These are phyloP conservation scores for Scytalopus superciliaris DNA, from an alignment of 2,113 vertebrate genomes.

Conservation along the genomic window DNA sequence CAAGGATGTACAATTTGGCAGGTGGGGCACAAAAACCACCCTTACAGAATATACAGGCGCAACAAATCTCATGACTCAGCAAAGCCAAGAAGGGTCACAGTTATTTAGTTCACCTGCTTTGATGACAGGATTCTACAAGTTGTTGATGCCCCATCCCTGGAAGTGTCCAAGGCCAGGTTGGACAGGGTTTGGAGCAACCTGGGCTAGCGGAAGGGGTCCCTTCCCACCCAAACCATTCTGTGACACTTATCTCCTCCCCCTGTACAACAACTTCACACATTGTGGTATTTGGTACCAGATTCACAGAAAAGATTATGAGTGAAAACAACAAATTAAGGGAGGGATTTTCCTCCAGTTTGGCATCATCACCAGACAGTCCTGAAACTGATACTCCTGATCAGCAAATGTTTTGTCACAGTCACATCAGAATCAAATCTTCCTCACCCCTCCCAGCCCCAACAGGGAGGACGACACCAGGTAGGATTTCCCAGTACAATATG, in stretches of 20 bases:
- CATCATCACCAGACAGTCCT: neutral
- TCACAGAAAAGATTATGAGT: neutral
- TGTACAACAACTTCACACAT: neutral
- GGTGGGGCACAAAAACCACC: neutral
- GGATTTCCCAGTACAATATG: neutral
- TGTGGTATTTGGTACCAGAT: neutral
- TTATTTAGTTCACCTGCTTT: neutral
- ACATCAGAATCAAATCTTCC: neutral
- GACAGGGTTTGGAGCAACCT: neutral
- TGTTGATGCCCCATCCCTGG: neutral
- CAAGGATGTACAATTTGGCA: slow-evolving; percentile 13
- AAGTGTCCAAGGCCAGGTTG: neutral
- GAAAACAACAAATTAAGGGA: neutral
- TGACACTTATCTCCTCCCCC: neutral
- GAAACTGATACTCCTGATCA: neutral
- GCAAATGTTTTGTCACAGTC: neutral
- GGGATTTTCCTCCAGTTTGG: neutral
- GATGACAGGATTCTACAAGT: neutral
- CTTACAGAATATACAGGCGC: neutral
- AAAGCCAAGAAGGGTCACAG: neutral
- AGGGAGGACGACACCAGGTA: neutral
- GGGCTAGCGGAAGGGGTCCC: neutral
- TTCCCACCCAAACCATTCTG: neutral
- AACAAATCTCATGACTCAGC: slow-evolving; percentile 11
- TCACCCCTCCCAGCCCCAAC: neutral